Percentiles rank a stretch among this genome's conserved stretches.
phyloP scores from a whole-genome alignment of 1,140 invertebrate species.

The Aleiodes sp. region DNA sequence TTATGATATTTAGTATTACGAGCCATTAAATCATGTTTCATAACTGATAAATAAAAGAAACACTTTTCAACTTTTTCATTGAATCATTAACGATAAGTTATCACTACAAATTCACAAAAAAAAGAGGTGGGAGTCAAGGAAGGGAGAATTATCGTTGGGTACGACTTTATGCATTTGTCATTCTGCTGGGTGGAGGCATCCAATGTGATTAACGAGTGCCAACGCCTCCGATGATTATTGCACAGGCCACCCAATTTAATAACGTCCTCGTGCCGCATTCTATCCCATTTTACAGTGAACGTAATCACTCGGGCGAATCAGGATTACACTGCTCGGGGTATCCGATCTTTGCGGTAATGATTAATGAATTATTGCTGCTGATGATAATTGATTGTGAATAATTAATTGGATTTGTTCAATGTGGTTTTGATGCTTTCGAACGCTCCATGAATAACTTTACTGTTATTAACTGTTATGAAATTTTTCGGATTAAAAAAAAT shows the following conservation, averaged over 20 bases:
- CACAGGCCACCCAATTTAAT: slow-evolving; percentile 42
- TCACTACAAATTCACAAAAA: no score
- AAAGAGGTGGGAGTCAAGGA: no score
- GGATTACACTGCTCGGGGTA: slow-evolving; percentile 43
- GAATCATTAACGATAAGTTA: neutral
- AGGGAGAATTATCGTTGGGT: no score
- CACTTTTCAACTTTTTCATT: neutral
- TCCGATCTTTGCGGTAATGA: slow-evolving; percentile 31
- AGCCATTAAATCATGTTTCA: neutral
- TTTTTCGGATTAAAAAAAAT: no score
- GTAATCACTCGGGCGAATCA: slow-evolving; percentile 40
- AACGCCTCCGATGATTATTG: slow-evolving; percentile 22
- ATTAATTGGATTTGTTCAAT: no score
- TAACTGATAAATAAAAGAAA: slow-evolving; percentile 10
- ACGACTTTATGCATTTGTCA: no score
- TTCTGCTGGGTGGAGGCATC: neutral
- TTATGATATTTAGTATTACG: neutral
- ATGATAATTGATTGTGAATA: neutral
- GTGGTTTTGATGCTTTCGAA: no score
- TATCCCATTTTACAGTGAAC: slow-evolving; percentile 40
- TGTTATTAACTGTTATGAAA: no score
- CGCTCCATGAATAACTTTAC: no score
- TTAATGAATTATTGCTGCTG: neutral
- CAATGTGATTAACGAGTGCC: slow-evolving; percentile 23
- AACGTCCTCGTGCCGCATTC: slow-evolving; percentile 50